Conservation (phyloP, 2,888 invertebrate species). For the Kryphioiulus occultus region DNA sequence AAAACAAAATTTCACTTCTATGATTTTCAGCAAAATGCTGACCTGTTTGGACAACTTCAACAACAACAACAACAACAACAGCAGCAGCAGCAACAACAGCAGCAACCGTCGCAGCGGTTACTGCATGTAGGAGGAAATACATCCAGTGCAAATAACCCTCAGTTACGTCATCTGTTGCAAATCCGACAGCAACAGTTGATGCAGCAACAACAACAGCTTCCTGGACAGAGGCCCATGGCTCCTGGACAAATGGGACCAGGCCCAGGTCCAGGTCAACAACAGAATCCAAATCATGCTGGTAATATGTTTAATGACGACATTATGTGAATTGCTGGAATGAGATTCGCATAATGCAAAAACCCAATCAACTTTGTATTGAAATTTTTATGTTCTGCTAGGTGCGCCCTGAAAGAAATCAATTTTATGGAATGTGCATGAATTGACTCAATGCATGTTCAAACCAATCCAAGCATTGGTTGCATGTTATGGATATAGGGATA, state of each 20-base stretch:
- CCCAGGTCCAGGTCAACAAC: slow-evolving; percentile 39
- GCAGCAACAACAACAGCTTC: slow-evolving; percentile 45
- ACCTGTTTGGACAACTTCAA: slow-evolving; percentile 43
- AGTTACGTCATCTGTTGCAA: slow-evolving; percentile 49
- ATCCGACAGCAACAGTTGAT: slow-evolving; percentile 43
- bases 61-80: slow-evolving; percentile 53
- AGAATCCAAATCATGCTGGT: slow-evolving; percentile 17
- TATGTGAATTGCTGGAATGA: slow-evolving; percentile 10
- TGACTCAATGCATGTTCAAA: not conserved
- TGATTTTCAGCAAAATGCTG: not conserved
- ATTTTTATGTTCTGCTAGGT: not conserved
- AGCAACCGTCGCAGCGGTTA: slow-evolving; percentile 57
- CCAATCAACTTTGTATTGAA: not conserved
- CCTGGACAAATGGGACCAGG: slow-evolving; percentile 45
- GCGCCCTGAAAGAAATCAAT: not conserved
- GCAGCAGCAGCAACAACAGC: slow-evolving; percentile 51
- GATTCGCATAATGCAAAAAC: not conserved
- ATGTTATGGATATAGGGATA: not conserved
- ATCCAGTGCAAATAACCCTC: slow-evolving; percentile 47
- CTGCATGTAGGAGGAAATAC: slow-evolving; percentile 43
- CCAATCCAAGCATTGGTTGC: not conserved
- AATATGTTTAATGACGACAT: slow-evolving; percentile 45
- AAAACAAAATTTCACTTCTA: not conserved
- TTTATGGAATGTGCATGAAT: not conserved
- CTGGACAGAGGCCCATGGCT: slow-evolving; percentile 42